phyloP scores from a whole-genome alignment of 2,113 vertebrate genomes.

The Cnemophilus loriae region DNA sequence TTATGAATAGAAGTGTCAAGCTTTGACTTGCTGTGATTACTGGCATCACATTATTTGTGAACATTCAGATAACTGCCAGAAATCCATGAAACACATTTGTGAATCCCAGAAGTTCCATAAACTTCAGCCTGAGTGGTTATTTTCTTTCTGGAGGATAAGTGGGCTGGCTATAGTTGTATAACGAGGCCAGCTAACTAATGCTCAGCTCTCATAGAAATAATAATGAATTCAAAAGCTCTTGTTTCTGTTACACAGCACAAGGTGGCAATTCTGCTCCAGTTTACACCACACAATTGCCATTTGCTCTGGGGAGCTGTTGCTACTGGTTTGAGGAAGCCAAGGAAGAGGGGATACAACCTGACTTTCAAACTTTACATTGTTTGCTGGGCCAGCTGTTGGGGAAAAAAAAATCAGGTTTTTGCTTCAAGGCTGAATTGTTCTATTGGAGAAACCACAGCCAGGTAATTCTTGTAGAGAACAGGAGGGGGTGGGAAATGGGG shows the following conservation, averaged over 20 bases:
- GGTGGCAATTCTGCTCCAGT: neutral
- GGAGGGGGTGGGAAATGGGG: neutral
- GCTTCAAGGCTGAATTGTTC: neutral
- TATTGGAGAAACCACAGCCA: neutral
- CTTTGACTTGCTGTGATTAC: conserved; percentile 59
- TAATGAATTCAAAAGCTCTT: neutral
- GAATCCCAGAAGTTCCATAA: conserved; percentile 60
- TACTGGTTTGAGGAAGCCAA: neutral
- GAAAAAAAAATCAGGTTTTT: neutral
- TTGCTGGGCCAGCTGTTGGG: neutral
- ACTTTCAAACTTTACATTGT: neutral
- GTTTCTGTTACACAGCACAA: neutral
- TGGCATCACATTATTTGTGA: conserved; percentile 55
- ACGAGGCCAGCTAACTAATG: neutral
- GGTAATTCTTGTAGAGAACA: neutral
- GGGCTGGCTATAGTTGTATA: neutral
- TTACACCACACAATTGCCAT: neutral
- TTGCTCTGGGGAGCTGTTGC: neutral
- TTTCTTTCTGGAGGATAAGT: conserved; percentile 35
- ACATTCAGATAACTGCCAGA: conserved; percentile 48
- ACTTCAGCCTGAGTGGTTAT: conserved; percentile 27
- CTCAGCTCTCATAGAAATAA: neutral
- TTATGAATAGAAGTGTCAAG: conserved; percentile 51
- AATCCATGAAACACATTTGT: conserved; percentile 47
- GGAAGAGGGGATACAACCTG: neutral